A percentile compares a stretch with the other conserved stretches of the same genome.
Evolutionary conservation across 1,140 invertebrate genomes (phyloP).

Genomic region (Amyelois transitella): DNA sequence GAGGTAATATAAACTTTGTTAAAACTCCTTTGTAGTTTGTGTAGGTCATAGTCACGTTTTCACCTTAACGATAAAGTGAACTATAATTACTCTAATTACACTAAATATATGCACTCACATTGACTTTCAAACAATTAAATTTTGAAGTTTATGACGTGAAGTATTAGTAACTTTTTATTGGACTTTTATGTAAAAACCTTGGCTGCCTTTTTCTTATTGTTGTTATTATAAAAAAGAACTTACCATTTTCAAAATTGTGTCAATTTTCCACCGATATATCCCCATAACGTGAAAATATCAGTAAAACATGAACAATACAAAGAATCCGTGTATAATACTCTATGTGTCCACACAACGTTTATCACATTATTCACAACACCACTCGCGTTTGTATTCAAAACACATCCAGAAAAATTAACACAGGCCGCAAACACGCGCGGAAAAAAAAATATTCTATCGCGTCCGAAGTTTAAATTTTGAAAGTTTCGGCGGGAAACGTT

Average conservation of each 20-base stretch:
- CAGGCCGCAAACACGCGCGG: conserved; percentile 33
- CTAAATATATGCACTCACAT: conserved; percentile 4
- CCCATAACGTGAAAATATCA: conserved; percentile 28
- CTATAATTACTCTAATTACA: conserved; percentile 7
- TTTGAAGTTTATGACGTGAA: not conserved
- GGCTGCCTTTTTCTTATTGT: not conserved
- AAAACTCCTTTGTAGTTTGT: not conserved
- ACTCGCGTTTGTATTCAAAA: conserved; percentile 28
- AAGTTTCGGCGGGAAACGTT: conserved; percentile 58
- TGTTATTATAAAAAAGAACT: conserved; percentile 8
- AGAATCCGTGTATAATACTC: conserved; percentile 33
- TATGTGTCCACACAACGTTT: conserved; percentile 29
- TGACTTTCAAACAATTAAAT: conserved; percentile 7
- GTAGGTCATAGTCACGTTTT: no score
- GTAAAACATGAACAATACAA: conserved; percentile 26
- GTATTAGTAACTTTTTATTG: no score
- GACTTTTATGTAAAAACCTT: no score
- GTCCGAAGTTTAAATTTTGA: conserved; percentile 39
- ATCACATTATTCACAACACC: conserved; percentile 56
- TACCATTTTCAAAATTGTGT: conserved; percentile 30
- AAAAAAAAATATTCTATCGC: conserved; percentile 33
- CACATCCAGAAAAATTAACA: conserved; percentile 35
- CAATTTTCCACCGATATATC: conserved; percentile 17
- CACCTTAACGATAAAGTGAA: not conserved
- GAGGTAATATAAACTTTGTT: no score